These are phyloP conservation scores for Oncopodura yosiiana DNA, from an alignment of 1,140 invertebrate genomes.

Conservation along the genomic window DNA sequence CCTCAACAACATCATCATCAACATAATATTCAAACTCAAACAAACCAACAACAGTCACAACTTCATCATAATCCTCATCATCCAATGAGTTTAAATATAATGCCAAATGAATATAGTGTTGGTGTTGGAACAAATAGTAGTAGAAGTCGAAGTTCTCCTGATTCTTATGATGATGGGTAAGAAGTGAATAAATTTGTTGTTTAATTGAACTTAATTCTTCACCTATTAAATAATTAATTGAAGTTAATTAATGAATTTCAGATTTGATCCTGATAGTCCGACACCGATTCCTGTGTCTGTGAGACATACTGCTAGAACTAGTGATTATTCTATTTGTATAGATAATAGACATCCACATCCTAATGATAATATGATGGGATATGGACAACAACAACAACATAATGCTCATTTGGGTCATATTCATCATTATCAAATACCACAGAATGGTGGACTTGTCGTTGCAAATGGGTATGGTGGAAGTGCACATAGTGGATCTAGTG, in stretches of 20 bases:
- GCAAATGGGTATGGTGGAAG: too few relatives aligned
- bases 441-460: constrained; percentile 15
- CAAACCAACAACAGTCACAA: not conserved
- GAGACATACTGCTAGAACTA: constrained; percentile 13
- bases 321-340: constrained; percentile 28
- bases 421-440: constrained; percentile 26
- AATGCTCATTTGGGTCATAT: constrained; percentile 10
- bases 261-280: constrained; percentile 33
- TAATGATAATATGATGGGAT: constrained; percentile 10
- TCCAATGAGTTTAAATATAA: constrained; percentile 30
- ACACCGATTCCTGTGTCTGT: constrained; percentile 33
- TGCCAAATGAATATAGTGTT: constrained; percentile 16
- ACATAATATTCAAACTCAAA: not conserved
- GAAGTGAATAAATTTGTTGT: too few relatives aligned
- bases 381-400: constrained; percentile 19
- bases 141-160: constrained; percentile 31
- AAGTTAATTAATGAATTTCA: too few relatives aligned
- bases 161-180: constrained; percentile 35
- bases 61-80: constrained; percentile 9
- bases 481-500: constrained; percentile 3
- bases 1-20: constrained; percentile 1
- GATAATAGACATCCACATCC: constrained; percentile 12
- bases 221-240: too few relatives aligned
- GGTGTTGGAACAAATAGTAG: constrained; percentile 19
- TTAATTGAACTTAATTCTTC: too few relatives aligned